phyloP scores from a whole-genome alignment of 1,140 invertebrate genomes.

The Argopecten irradians region DNA sequence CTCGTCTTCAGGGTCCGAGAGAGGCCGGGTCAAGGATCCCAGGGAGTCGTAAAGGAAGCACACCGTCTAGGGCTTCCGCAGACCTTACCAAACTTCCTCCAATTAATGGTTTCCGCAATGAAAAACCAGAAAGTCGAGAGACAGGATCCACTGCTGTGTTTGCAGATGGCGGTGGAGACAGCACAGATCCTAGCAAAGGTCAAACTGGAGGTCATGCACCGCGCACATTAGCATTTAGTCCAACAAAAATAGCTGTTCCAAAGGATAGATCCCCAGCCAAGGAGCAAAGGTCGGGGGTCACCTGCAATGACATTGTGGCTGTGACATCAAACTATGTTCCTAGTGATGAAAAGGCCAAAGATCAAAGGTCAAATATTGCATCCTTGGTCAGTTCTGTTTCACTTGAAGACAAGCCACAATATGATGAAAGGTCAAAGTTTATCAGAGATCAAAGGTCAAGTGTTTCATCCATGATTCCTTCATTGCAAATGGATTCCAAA shows the following conservation, averaged over 20 bases:
- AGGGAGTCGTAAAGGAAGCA: neutral
- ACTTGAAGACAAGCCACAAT: neutral
- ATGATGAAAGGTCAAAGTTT: slow-evolving; percentile 17
- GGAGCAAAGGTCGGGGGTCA: neutral
- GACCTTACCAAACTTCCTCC: neutral
- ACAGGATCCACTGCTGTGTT: neutral
- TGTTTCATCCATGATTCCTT: slow-evolving; percentile 4
- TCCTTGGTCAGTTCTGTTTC: neutral
- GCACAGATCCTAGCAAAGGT: neutral
- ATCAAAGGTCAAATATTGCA: slow-evolving; percentile 12
- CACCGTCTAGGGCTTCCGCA: neutral
- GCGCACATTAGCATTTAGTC: neutral
- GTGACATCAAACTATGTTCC: neutral
- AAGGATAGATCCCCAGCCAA: neutral
- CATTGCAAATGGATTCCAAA: neutral
- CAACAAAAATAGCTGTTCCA: neutral
- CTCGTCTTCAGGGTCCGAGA: slow-evolving; percentile 6
- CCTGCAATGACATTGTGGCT: neutral
- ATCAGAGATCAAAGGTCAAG: slow-evolving; percentile 14
- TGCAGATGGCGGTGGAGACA: neutral
- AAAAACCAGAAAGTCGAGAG: neutral
- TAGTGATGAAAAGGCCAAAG: neutral
- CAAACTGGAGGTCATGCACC: neutral
- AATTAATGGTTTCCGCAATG: slow-evolving; percentile 8
- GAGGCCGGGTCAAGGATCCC: neutral